Evolutionary conservation across 1,140 invertebrate genomes (phyloP), one percentile per base, ranked within the genome.

Genomic region (Cotesia glomerata): DNA sequence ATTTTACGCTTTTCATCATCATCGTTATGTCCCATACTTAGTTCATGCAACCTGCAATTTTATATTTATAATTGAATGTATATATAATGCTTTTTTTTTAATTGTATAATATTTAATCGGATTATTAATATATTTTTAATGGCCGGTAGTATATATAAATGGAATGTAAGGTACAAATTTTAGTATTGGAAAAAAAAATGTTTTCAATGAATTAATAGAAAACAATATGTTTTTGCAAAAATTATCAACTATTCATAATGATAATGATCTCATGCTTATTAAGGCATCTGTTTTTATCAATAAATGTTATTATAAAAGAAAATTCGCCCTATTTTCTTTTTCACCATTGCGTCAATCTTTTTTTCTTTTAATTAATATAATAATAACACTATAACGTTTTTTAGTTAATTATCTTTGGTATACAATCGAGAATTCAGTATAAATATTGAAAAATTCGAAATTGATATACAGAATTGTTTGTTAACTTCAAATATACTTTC

Each of bases 321-420:
- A 39, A 54, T 59, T 72, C 0, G 11, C 39, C 11, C 35, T 64
- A 11, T 35, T 69, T 65, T 69, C 18, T 66, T 39, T 26, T 45
- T 69, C 66, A 14, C 35, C 26, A 16, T 70, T 49, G 3, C 45
- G 14, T 54, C 61, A 26, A 36, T 54, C 34, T 64, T 70, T 45
- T 63, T 36, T 64, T 65, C 65, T 66, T 71, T 68, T 58, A 52
- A 67, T 71, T 75, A 71, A 74, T 56, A 73, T 11, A 45, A 45
- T 45, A 69, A 72, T 70, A 75, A 71, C 32, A 52, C 49, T 74
- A 78, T 84, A 82, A 86, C 69, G 78, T 82, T 86, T 81, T 80
- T 78, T 76, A 81, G 26, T 26, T 26, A 26, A 26, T 79, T 79
- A 86, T 87, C 86, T 87, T 87, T 87, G 86, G 86, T 87, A 87